These are phyloP conservation scores for Falcunculus frontatus DNA, from an alignment of 2,113 vertebrate species.

Conservation along the genomic window DNA sequence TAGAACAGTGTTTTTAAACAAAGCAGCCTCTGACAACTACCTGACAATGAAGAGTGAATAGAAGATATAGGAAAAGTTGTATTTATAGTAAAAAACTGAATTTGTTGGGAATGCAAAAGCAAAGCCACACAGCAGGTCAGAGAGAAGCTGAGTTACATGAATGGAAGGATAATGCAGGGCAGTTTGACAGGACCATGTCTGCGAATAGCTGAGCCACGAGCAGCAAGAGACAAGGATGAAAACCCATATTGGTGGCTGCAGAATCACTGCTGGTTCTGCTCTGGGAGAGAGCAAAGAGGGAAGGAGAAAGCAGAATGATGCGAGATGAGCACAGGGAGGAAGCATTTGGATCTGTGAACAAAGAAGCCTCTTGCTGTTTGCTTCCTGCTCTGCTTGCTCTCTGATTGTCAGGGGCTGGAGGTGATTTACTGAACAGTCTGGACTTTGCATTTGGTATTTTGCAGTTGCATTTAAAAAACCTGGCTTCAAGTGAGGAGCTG, in stretches of 20 bases:
- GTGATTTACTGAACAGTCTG: not conserved
- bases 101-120: not conserved
- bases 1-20: not conserved
- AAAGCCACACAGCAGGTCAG: not conserved
- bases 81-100: not conserved
- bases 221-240: not conserved
- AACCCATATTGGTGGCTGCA: not conserved
- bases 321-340: not conserved
- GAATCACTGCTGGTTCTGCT: not conserved
- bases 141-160: not conserved
- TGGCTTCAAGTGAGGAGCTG: not conserved
- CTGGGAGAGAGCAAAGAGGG: not conserved
- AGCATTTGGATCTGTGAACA: not conserved
- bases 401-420: not conserved
- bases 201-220: not conserved
- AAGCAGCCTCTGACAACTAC: not conserved
- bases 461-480: not conserved
- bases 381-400: conserved; percentile 17
- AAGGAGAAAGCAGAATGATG: not conserved
- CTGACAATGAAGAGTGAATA: not conserved
- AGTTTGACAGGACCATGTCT: not conserved
- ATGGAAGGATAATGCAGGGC: not conserved
- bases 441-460: not conserved
- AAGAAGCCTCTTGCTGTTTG: conserved; percentile 37
- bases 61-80: not conserved